phyloP scores from a whole-genome alignment of 2,797 vertebrate species.

The Pristis pectinata region DNA sequence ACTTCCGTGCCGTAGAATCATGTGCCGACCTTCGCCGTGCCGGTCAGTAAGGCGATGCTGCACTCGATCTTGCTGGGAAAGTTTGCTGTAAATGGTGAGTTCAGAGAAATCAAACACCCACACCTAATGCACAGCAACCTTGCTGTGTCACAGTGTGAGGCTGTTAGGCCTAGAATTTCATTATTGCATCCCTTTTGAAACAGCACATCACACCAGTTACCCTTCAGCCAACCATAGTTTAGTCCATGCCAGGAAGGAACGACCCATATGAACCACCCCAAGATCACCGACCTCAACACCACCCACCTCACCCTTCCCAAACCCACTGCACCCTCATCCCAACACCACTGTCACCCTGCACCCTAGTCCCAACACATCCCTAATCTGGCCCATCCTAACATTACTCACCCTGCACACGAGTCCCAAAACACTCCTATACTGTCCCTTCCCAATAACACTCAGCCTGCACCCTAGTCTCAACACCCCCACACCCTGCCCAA shows the following conservation, averaged over 20 bases:
- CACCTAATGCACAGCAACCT: neutral
- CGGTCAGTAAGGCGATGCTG: neutral
- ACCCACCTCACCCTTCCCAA: neutral
- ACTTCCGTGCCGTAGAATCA: neutral
- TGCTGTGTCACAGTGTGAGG: neutral
- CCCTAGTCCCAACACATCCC: neutral
- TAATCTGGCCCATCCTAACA: neutral
- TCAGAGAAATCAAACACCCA: neutral
- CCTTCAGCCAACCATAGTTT: neutral
- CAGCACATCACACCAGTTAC: neutral
- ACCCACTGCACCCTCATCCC: neutral
- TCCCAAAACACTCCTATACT: neutral
- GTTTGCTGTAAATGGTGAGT: slow-evolving; percentile 3
- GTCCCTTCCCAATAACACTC: neutral
- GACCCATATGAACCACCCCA: neutral
- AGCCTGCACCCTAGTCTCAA: neutral
- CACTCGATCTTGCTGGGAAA: slow-evolving; percentile 6
- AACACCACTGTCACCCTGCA: neutral
- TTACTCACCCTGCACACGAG: neutral
- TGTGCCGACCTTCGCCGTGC: neutral
- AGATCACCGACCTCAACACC: too few relatives aligned
- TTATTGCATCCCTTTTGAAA: neutral
- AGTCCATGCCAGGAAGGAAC: neutral
- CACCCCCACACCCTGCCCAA: too few relatives aligned
- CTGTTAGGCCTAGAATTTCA: neutral